Base-by-base conservation (phyloP, 2,113 vertebrate species). In the Chloebia gouldiae region DNA sequence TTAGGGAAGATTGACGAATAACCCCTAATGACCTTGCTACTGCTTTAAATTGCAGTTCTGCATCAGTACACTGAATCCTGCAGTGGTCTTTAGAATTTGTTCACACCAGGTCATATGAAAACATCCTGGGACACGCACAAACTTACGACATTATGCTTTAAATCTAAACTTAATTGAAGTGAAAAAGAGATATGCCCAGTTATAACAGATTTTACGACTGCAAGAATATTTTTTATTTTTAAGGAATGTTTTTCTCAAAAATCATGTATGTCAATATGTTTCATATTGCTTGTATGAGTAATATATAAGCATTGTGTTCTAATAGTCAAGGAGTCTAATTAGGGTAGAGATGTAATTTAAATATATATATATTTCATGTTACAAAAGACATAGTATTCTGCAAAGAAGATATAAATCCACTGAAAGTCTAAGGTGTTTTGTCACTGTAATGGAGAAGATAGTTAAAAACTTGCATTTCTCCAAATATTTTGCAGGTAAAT, bases 1-100 rank as follows among this genome's bases (percentile, higher is more conserved):
- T 96, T 96, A 96, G 79, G 60, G 81, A 96, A 93, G 79, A 93
- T 3, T 95, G 94, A 91, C 30, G 7, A 95, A 97, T 86, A 96
- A 81, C 93, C 81, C 80, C 81, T 91, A 94, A 77, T 92, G 90
- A 97, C 92, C 95, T 97, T 97, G 85, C 68, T 83, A 59, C 71
- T 87, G 79, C 28, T 90, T 80, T 81, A 90, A 95, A 93, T 54
- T 87, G 65, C 91, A 92, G 77, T 72, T 96, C 88, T 85, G 64
- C 49, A 78, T 94, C 73, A 93, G 47, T 75, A 77, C 59, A 79
- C 49, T 49, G 65, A 93, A 93, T 92, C 33, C 33, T 89, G 54
- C 25, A 63, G 18, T 79, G 22, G 56, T 79, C 82, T 87, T 63
- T 80, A 59, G 51, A 90, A 31, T 88, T 96, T 77, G 10, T 89